Percentiles rank a stretch among this genome's conserved stretches.
phyloP scores from a whole-genome alignment of 2,113 vertebrate species.

The Nothocercus nigrocapillus region DNA sequence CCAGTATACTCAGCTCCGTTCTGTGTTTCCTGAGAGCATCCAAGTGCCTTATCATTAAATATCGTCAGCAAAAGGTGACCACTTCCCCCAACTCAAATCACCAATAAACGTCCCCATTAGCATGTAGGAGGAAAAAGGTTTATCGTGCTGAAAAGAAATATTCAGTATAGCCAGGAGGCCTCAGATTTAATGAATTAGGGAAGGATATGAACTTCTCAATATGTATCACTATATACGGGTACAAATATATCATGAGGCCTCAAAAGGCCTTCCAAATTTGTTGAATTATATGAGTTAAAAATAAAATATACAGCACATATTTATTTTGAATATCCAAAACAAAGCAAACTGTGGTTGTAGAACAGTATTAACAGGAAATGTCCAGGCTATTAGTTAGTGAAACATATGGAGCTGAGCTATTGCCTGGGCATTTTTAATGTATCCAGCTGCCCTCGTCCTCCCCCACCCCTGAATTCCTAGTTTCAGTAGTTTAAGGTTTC shows the following conservation, averaged over 20 bases:
- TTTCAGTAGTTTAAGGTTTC: neutral
- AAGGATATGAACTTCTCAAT: neutral
- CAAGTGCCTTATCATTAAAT: neutral
- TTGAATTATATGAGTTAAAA: constrained; percentile 30
- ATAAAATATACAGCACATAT: constrained; percentile 47
- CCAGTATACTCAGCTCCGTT: no score
- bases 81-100: neutral
- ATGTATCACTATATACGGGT: neutral
- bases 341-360: constrained; percentile 60
- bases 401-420: constrained; percentile 33
- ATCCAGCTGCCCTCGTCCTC: neutral
- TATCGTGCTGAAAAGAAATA: neutral
- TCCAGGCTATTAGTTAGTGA: constrained; percentile 55
- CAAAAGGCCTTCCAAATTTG: neutral
- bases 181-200: constrained; percentile 12
- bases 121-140: neutral
- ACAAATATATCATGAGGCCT: constrained; percentile 14
- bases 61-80: neutral
- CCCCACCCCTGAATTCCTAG: neutral
- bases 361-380: constrained; percentile 64
- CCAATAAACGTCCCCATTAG: neutral
- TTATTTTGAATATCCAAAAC: constrained; percentile 57
- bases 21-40: neutral
- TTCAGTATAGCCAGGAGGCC: neutral
- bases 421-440: constrained; percentile 44